Evolutionary conservation across 2,113 vertebrate species (phyloP).

Genomic region (Circaetus gallicus): DNA sequence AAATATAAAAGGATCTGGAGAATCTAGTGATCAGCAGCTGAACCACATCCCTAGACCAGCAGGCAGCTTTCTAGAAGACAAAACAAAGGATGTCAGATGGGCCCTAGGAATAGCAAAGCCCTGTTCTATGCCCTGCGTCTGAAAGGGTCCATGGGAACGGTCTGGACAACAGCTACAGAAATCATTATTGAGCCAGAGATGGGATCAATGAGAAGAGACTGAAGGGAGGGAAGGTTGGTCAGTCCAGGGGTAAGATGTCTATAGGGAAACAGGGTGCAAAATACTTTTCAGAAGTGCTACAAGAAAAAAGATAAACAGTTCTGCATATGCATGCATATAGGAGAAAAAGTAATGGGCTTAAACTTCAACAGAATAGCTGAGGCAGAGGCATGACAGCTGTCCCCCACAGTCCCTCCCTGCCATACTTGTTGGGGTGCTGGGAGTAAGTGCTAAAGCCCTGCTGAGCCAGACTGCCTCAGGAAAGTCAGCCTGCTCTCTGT

Average conservation of each 20-base stretch:
- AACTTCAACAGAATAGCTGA: not conserved
- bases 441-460: not conserved
- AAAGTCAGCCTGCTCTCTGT: not conserved
- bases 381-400: fast-evolving
- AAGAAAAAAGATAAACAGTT: not conserved
- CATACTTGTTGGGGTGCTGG: not conserved
- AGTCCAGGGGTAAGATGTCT: not conserved
- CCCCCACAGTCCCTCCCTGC: not conserved
- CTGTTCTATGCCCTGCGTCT: not conserved
- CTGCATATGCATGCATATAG: not conserved
- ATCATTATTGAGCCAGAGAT: not conserved
- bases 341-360: not conserved
- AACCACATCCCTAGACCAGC: not conserved
- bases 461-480: not conserved
- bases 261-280: not conserved
- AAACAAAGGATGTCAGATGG: not conserved
- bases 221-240: not conserved
- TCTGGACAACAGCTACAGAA: not conserved
- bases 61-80: not conserved
- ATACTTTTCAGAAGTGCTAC: not conserved
- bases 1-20: not conserved
- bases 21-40: not conserved
- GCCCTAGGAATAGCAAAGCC: not conserved
- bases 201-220: not conserved
- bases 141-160: not conserved